These are phyloP conservation scores for Amniataba percoides DNA, from an alignment of 2,797 vertebrate species.

Conservation along the genomic window DNA sequence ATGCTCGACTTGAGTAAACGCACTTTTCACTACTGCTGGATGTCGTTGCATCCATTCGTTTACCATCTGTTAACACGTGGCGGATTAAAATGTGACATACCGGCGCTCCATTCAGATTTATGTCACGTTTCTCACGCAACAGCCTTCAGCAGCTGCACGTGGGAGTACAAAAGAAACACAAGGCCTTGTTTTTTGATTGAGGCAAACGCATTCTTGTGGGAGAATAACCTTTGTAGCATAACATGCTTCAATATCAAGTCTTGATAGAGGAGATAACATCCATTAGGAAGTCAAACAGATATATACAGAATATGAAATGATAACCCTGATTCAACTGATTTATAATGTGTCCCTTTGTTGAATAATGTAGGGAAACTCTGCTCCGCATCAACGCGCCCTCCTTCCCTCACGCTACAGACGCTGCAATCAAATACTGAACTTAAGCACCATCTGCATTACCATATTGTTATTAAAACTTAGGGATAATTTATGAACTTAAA, in stretches of 20 bases:
- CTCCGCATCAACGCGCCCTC: slow-evolving; percentile 46
- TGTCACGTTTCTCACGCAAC: slow-evolving; percentile 33
- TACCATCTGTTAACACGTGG: slow-evolving; percentile 15
- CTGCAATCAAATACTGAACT: slow-evolving; percentile 66
- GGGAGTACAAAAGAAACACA: slow-evolving; percentile 25
- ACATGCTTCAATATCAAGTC: slow-evolving; percentile 44
- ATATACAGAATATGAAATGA: slow-evolving; percentile 68
- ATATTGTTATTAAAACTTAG: slow-evolving; percentile 64
- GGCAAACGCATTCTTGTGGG: slow-evolving; percentile 27
- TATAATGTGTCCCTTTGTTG: slow-evolving; percentile 74
- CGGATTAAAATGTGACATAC: slow-evolving; percentile 16
- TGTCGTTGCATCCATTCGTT: slow-evolving; percentile 7
- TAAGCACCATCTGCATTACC: slow-evolving; percentile 59
- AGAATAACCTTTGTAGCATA: slow-evolving; percentile 52
- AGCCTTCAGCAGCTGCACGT: slow-evolving; percentile 21
- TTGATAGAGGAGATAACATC: slow-evolving; percentile 58
- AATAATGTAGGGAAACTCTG: slow-evolving; percentile 72
- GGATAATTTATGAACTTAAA: slow-evolving; percentile 69
- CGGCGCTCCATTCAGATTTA: slow-evolving; percentile 15
- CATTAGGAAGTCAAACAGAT: slow-evolving; percentile 65
- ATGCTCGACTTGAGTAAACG: neutral
- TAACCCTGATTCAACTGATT: slow-evolving; percentile 61
- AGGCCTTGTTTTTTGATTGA: slow-evolving; percentile 15
- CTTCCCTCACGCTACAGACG: slow-evolving; percentile 34
- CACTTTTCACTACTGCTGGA: neutral